phyloP scores from a whole-genome alignment of 2,888 invertebrate genomes.

The Imbricaverruca yamaguchii region DNA sequence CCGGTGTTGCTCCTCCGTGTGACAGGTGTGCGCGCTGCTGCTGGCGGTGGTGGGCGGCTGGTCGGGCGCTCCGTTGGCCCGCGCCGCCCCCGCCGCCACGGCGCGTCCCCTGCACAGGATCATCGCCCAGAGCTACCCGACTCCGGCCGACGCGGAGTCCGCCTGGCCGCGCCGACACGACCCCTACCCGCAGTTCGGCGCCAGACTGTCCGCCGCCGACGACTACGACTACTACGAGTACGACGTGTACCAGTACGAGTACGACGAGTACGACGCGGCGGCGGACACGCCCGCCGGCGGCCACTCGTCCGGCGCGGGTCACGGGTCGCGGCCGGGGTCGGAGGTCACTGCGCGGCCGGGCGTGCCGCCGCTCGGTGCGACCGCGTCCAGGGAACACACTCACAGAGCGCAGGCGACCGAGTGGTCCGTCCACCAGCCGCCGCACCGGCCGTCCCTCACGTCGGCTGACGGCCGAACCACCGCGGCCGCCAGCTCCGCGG shows the following conservation, averaged over 20 bases:
- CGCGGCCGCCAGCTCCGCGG: background rate
- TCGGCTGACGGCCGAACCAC: background rate
- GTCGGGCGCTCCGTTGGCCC: constrained; percentile 17
- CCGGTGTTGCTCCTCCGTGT: background rate
- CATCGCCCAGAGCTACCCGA: background rate
- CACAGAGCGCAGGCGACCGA: background rate
- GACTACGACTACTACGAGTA: background rate
- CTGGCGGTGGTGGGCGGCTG: background rate
- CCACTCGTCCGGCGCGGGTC: background rate
- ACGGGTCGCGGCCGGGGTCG: background rate
- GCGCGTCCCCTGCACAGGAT: background rate
- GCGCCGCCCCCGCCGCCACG: background rate
- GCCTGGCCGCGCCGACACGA: background rate
- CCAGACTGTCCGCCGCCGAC: background rate
- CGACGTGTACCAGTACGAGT: background rate
- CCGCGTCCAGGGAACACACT: background rate
- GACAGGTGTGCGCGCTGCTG: background rate
- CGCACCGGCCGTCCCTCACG: too few relatives aligned
- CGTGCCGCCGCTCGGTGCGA: background rate
- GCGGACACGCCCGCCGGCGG: background rate
- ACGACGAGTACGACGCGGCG: background rate
- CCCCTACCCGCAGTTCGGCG: background rate
- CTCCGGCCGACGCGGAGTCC: background rate
- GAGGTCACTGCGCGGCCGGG: background rate
- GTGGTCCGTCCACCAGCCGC: background rate